Evolutionary conservation across 2,888 invertebrate species (phyloP), one percentile per base, ranked within the genome.

Genomic region (Aspidiotus destructor): DNA sequence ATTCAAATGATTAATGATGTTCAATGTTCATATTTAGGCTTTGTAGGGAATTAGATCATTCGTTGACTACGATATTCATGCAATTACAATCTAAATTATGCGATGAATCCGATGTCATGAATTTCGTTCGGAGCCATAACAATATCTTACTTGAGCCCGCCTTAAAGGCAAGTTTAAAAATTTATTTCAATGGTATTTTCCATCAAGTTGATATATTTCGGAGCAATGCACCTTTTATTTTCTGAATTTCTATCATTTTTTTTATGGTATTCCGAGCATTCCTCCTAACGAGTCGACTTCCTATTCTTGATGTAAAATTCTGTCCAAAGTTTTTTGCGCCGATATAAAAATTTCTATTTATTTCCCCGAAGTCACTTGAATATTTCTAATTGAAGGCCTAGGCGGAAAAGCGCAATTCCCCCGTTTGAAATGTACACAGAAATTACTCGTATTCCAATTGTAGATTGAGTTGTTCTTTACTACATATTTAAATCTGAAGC

Each of bases 101-200:
- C 82, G 72, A 80, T 82, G 0, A 76, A 77, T 42, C 77, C 77
- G 62, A 68, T 64, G 85, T 86, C 5, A 77, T 81, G 70, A 76
- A 79, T 63, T 84, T 82, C 75, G 77, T 84, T 69, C 80, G 77
- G 73, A 76, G 75, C 69, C 80, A 78, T 73, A 81, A 80, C 70
- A 80, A 81, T 10, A 88, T 87, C 75, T 79, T 85, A 63, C 78
- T 85, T 61, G 85, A 86, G 70, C 80, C 82, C 73, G 85, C 87
- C 28, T 77, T 80, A 13, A 75, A 77, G 74, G 81, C 80, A 74
- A 71, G 72, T 71, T 13, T 44, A 54, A 17, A 16, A 44, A 63
- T 69, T 44, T 17, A 62, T 68, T 16, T 28, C 69, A 9, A 48
- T 17, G 16, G 28, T 42, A 9, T 52, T n/a, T 15, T 67, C 16